Base-by-base conservation (phyloP, 2,797 vertebrate species). In the Cichlasoma orientale region DNA sequence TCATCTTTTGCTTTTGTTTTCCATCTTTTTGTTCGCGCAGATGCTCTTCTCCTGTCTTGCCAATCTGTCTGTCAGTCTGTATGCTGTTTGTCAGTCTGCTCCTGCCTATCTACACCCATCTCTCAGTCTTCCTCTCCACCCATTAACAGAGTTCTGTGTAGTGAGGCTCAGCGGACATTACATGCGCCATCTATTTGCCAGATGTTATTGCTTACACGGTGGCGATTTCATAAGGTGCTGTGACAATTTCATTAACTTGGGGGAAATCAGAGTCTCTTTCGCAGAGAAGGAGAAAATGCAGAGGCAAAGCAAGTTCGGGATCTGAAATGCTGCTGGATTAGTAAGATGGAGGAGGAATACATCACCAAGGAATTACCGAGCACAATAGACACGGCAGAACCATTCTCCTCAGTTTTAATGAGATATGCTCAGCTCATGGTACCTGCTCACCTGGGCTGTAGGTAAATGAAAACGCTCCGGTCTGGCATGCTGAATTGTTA, bases 131-230 rank as follows among this genome's bases (percentile, higher is more conserved):
- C 82, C 80, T 69, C 73, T 80, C 59, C 74, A 4, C 77, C 87
- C 87, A 83, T 86, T 89, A 88, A 87, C 84, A 72, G 84, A 92
- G 92, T 89, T 79, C 89, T 91, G 56, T 79, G 84, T 89, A 41
- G 77, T 66, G 87, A 90, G 88, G 95, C 96, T 95, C 88, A 74
- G 87, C 88, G 10, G 82, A 93, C 90, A 93, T 96, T 95, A 95
- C 90, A 94, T 86, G 95, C 94, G 47, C 80, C 86, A 92, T 81
- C 92, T 92, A 88, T 92, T 95, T 87, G 92, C 94, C 96, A 95
- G 95, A 96, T 95, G 95, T 94, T 95, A 88, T 91, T 94, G 84
- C 95, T 96, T 93, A 92, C 88, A 72, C 79, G 79, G 87, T 87
- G 89, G 87, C 77, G 91, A 93, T 94, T 96, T 95, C 94, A 91